A percentile compares a stretch with the other conserved stretches of the same genome.
Evolutionary conservation across 2,888 invertebrate genomes (phyloP).

Genomic region (Acanthosoma haemorrhoidale): DNA sequence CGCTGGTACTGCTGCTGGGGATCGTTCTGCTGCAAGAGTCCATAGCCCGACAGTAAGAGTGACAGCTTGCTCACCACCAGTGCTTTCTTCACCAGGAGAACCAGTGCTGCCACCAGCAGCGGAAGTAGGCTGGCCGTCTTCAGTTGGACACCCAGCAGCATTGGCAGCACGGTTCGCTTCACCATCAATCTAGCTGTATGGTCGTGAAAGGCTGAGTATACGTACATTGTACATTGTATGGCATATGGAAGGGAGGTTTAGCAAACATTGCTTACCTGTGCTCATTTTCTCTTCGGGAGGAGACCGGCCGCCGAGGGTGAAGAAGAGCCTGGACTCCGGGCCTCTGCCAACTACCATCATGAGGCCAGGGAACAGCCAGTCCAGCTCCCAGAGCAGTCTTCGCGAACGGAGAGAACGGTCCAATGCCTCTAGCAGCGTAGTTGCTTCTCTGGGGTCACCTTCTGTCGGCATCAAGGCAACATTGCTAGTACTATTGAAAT

Average conservation of each 20-base stretch:
- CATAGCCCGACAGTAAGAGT: constrained; percentile 51
- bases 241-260: background rate
- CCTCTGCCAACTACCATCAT: constrained; percentile 70
- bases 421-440: constrained; percentile 60
- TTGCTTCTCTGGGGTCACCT: constrained; percentile 31
- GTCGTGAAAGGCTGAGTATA: background rate
- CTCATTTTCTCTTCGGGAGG: constrained; percentile 56
- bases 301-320: constrained; percentile 60
- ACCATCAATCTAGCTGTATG: constrained; percentile 66
- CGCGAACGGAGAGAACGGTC: constrained; percentile 63
- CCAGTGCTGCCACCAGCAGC: constrained; percentile 62
- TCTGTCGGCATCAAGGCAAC: too few relatives aligned
- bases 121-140: constrained; percentile 70
- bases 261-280: constrained; percentile 53
- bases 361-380: constrained; percentile 66
- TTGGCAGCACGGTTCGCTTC: constrained; percentile 67
- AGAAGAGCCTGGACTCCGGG: constrained; percentile 64
- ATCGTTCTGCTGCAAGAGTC: background rate
- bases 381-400: constrained; percentile 69
- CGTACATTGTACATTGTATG: too few relatives aligned
- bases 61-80: constrained; percentile 69
- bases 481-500: too few relatives aligned
- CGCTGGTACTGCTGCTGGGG: background rate
- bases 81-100: constrained; percentile 71
- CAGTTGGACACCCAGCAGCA: constrained; percentile 73